Conservation (phyloP, 2,888 invertebrate species). For the Acleris literana region DNA sequence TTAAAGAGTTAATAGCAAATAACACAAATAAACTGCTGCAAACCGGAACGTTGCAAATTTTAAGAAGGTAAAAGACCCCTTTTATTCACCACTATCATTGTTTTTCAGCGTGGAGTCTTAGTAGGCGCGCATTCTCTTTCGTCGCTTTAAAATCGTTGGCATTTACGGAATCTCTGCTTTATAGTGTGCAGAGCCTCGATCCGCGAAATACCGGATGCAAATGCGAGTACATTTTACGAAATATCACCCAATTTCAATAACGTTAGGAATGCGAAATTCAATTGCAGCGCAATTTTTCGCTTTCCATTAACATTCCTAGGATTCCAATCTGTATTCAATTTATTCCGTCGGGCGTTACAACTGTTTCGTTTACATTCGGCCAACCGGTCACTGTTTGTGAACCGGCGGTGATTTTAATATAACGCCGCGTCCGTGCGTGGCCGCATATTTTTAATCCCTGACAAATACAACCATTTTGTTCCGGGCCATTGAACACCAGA, state of each 20-base stretch:
- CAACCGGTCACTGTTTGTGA: slow-evolving; percentile 43
- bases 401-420: slow-evolving; percentile 49
- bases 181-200: not conserved
- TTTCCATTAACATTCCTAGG: slow-evolving; percentile 65
- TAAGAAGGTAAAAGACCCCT: too few relatives aligned
- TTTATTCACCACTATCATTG: too few relatives aligned
- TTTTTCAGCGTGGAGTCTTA: too few relatives aligned
- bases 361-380: slow-evolving; percentile 49
- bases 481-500: not conserved
- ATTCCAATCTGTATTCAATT: slow-evolving; percentile 62
- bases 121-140: too few relatives aligned
- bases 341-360: slow-evolving; percentile 54
- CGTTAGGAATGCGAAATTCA: slow-evolving; percentile 56
- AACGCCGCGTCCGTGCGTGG: slow-evolving; percentile 44
- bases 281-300: slow-evolving; percentile 53
- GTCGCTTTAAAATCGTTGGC: too few relatives aligned
- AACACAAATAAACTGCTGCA: too few relatives aligned
- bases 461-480: slow-evolving; percentile 11
- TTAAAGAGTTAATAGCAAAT: too few relatives aligned
- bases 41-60: too few relatives aligned
- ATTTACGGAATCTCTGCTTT: not conserved
- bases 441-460: slow-evolving; percentile 47
- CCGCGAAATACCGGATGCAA: slow-evolving; percentile 8
- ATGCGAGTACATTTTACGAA: slow-evolving; percentile 38
- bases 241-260: slow-evolving; percentile 54